Conservation (phyloP, 2,113 vertebrate species). For the Stictonetta naevosa region DNA sequence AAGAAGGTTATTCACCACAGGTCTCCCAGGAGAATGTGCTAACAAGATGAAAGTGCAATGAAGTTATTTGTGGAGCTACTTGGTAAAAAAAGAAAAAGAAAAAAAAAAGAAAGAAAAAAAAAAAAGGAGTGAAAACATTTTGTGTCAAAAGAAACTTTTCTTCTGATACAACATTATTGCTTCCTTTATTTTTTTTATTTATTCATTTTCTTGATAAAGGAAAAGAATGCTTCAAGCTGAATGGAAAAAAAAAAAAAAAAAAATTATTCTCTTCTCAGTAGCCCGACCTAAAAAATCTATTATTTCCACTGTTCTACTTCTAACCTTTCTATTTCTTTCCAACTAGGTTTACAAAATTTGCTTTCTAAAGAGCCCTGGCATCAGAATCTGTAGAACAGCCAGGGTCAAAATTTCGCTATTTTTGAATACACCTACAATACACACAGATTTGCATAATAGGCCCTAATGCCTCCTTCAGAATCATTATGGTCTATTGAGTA, state of each 20-base stretch:
- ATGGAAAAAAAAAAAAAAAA: not conserved
- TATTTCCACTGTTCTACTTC: conserved; percentile 14
- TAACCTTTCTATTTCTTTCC: conserved; percentile 47
- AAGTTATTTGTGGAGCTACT: conserved; percentile 18
- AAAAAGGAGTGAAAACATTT: conserved; percentile 4
- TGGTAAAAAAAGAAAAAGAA: conserved; percentile 12
- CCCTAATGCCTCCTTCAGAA: conserved; percentile 68
- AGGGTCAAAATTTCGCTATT: conserved; percentile 59
- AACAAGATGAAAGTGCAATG: not conserved
- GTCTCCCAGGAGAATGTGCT: not conserved
- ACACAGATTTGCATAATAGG: conserved; percentile 67
- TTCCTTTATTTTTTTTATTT: not conserved
- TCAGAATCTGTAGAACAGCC: conserved; percentile 21
- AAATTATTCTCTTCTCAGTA: not conserved
- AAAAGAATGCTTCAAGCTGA: not conserved
- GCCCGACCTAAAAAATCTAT: not conserved
- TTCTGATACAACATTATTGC: not conserved
- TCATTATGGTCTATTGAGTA: conserved; percentile 71
- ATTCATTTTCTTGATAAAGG: not conserved
- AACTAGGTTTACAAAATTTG: conserved; percentile 34
- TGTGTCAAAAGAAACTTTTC: not conserved
- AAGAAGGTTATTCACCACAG: not conserved
- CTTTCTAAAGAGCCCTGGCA: conserved; percentile 36
- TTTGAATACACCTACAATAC: conserved; percentile 60
- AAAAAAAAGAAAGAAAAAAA: conserved; percentile 2